A percentile compares a stretch with the other conserved stretches of the same genome.
phyloP scores from a whole-genome alignment of 1,140 invertebrate genomes.

The Maconellicoccus hirsutus region DNA sequence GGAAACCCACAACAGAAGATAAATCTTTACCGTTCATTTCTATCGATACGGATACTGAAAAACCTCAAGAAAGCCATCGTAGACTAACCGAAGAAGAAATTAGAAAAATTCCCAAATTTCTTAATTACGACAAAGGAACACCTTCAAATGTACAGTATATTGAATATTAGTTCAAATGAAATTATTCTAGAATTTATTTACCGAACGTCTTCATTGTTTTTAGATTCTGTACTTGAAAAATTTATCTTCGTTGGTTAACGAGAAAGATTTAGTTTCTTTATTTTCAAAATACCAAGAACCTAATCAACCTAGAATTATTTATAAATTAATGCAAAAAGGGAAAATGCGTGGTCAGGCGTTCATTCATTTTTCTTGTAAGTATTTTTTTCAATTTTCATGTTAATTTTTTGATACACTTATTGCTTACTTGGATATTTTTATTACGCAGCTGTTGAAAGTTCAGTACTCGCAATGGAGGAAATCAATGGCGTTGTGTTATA shows the following conservation, averaged over 20 bases:
- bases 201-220: conserved; percentile 25
- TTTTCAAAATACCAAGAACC: conserved; percentile 36
- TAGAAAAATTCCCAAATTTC: conserved; percentile 38
- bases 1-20: background rate
- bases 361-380: conserved; percentile 40
- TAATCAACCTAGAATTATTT: conserved; percentile 31
- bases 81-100: conserved; percentile 39
- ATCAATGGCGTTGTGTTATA: conserved; percentile 34
- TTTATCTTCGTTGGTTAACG: conserved; percentile 35
- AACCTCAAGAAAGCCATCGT: conserved; percentile 13
- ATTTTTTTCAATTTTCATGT: too few relatives aligned
- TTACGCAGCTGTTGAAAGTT: conserved; percentile 29
- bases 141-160: conserved; percentile 35
- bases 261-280: conserved; percentile 37
- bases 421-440: too few relatives aligned
- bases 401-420: too few relatives aligned
- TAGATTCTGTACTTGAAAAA: conserved; percentile 43
- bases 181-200: background rate
- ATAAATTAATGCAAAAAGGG: conserved; percentile 38
- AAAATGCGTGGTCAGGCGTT: conserved; percentile 47
- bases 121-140: conserved; percentile 38
- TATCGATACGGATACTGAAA: background rate
- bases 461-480: conserved; percentile 32
- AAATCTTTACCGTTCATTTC: background rate
- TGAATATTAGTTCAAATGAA: conserved; percentile 5